Percentiles rank a stretch among this genome's conserved stretches.
phyloP scores from a whole-genome alignment of 2,888 invertebrate genomes.

The Anarsia innoxiella region DNA sequence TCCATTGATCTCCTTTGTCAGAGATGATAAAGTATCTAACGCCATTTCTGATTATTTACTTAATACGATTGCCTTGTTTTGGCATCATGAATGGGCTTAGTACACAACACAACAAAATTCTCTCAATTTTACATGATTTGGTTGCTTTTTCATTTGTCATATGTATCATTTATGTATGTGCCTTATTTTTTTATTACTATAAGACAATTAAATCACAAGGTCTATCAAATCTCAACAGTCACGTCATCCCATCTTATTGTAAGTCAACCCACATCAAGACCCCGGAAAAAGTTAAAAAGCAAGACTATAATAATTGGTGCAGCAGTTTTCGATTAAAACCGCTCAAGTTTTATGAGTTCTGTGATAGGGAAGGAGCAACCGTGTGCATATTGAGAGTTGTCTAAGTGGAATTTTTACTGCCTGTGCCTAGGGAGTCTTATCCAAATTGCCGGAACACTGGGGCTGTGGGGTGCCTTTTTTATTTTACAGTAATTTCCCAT shows the following conservation, averaged over 20 bases:
- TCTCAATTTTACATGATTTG: too few relatives aligned
- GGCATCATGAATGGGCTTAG: too few relatives aligned
- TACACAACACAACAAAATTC: too few relatives aligned
- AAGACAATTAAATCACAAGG: too few relatives aligned
- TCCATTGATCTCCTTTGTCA: slow-evolving; percentile 30
- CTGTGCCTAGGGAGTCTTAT: slow-evolving; percentile 54
- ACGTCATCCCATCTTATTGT: too few relatives aligned
- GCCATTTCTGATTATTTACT: slow-evolving; percentile 26
- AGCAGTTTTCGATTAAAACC: slow-evolving; percentile 45
- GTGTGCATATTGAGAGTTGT: slow-evolving; percentile 57
- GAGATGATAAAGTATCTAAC: neutral
- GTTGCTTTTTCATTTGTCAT: too few relatives aligned
- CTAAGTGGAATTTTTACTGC: slow-evolving; percentile 64
- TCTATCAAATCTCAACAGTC: too few relatives aligned
- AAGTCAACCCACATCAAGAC: too few relatives aligned
- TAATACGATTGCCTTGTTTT: too few relatives aligned
- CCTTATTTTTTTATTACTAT: too few relatives aligned
- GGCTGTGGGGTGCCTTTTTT: slow-evolving; percentile 59
- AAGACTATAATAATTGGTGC: slow-evolving; percentile 8
- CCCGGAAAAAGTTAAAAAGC: too few relatives aligned
- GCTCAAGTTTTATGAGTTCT: slow-evolving; percentile 47
- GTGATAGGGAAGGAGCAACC: slow-evolving; percentile 36
- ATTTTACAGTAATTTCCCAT: slow-evolving; percentile 70
- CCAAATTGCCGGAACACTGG: slow-evolving; percentile 65
- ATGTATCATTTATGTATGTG: too few relatives aligned